Evolutionary conservation across 2,888 invertebrate species (phyloP).

Genomic region (Xestia rhomboidea): DNA sequence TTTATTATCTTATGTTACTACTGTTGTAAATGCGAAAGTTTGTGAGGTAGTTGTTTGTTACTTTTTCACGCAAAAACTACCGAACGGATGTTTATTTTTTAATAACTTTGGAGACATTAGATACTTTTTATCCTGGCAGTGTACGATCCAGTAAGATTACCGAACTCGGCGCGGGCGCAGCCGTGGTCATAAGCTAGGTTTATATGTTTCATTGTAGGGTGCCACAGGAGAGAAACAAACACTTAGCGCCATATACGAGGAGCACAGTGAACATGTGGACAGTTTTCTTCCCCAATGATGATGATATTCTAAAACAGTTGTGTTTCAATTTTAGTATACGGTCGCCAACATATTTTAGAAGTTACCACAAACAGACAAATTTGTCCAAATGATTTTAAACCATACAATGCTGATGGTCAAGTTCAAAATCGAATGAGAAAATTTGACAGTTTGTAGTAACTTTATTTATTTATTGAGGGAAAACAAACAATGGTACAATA

Average conservation of each 20-base stretch:
- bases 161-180: not conserved
- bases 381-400: too few relatives aligned
- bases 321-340: not conserved
- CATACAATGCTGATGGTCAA: too few relatives aligned
- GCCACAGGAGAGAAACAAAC: not conserved
- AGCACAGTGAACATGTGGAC: not conserved
- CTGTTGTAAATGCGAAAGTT: not conserved
- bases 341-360: too few relatives aligned
- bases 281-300: not conserved
- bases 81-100: not conserved
- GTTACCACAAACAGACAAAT: too few relatives aligned
- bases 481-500: too few relatives aligned
- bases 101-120: not conserved
- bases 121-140: not conserved
- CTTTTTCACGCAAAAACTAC: too few relatives aligned
- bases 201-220: not conserved
- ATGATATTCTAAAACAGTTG: not conserved
- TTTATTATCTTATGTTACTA: not conserved
- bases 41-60: not conserved
- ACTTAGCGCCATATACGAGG: not conserved
- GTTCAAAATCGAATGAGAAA: too few relatives aligned
- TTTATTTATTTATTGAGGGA: too few relatives aligned
- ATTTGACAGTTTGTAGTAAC: too few relatives aligned
- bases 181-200: not conserved
- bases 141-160: not conserved